Evolutionary conservation across 2,113 vertebrate species (phyloP), one percentile per base, ranked within the genome.

Genomic region (Eublepharis macularius): DNA sequence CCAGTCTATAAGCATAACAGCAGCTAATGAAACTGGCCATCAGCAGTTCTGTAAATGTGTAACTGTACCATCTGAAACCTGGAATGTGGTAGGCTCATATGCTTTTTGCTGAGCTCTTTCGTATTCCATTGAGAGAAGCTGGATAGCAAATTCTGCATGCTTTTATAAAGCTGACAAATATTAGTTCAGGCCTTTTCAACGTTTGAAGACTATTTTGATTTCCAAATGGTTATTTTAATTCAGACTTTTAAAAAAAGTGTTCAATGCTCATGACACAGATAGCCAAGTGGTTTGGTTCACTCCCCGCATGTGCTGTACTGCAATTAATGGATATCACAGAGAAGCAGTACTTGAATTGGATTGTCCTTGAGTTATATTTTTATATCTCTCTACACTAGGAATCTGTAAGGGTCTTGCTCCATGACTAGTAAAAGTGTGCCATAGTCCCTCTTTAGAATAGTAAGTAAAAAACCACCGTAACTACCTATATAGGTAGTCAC

Each of bases 11-110:
- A 89, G 86, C 85, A 81, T 89, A 83, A 63, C 85, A 60, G 87
- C 85, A 87, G 84, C 78, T 65, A 84, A 91, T 60, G 87, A 93
- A 94, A 73, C 88, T 88, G 84, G 74, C 79, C 39, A 90, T 90
- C 86, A 72, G 78, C 83, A 82, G 83, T 75, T 90, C 84, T 84
- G 49, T 77, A 81, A 51, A 47, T 85, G 78, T 87, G 1, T 88
- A 51, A 94, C 72, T 49, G 32, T 83, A 80, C 78, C 80, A 66
- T 39, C 91, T 83, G 76, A n/a, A 81, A 57, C 66, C 84, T 54
- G 29, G 60, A 54, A 29, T 54, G 32, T 76, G 68, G 51, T 49
- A 43, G 34, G 51, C 9, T 51, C n/a, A 63, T 49, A 11, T 43
- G 19, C 63, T 19, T 76, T 60, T 29, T 16, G 54, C 21, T 45